Conservation (phyloP, 2,888 invertebrate genomes). For the Drosophila ochracea region DNA sequence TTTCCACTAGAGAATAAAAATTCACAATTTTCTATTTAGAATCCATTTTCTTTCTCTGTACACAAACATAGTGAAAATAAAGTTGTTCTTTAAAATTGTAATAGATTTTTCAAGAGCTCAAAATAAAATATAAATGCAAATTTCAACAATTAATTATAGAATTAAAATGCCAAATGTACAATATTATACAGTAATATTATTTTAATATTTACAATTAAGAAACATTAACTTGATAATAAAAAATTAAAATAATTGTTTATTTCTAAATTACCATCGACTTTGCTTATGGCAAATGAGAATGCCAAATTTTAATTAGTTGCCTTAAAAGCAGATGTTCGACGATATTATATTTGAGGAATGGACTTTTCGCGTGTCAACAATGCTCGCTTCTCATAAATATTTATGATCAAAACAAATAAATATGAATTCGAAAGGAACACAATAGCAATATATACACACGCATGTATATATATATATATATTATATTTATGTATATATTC, state of each 20-base stretch:
- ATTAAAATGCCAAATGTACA: neutral
- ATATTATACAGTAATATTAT: neutral
- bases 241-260: neutral
- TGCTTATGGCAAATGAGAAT: neutral
- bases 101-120: neutral
- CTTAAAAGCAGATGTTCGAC: conserved; percentile 17
- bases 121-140: neutral
- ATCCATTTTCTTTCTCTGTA: neutral
- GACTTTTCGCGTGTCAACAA: conserved; percentile 62
- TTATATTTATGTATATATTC: conserved; percentile 7
- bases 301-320: conserved; percentile 16
- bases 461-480: neutral
- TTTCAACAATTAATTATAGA: neutral
- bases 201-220: neutral
- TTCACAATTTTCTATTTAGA: neutral
- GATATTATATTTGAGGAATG: conserved; percentile 36
- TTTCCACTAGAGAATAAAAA: neutral
- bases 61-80: neutral
- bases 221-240: neutral
- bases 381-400: conserved; percentile 32
- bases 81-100: neutral
- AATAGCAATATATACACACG: neutral
- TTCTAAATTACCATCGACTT: neutral
- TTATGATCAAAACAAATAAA: conserved; percentile 52
- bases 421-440: conserved; percentile 13